These are phyloP conservation scores for Protonibea diacanthus DNA, from an alignment of 2,797 vertebrate species.

Conservation along the genomic window DNA sequence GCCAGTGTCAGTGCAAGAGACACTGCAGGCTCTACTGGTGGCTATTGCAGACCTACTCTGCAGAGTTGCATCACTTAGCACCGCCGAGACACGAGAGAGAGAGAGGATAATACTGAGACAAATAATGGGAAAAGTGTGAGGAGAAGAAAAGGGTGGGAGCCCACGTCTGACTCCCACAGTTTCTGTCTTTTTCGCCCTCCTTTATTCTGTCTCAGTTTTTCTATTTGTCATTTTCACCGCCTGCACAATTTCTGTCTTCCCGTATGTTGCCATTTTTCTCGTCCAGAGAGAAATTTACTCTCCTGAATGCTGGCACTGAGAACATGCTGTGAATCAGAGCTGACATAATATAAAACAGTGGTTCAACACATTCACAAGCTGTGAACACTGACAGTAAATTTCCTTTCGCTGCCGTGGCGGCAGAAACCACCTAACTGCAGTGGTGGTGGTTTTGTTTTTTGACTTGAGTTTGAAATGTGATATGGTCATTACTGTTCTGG, in stretches of 20 bases:
- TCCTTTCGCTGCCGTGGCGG: conserved; percentile 37
- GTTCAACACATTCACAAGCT: conserved; percentile 44
- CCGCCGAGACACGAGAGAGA: conserved; percentile 48
- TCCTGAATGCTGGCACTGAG: conserved; percentile 22
- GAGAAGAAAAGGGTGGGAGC: conserved; percentile 65
- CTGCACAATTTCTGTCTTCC: conserved; percentile 22
- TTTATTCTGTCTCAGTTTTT: conserved; percentile 21
- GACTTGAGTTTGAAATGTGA: conserved; percentile 45
- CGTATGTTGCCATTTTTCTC: conserved; percentile 19
- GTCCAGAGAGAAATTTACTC: conserved; percentile 37
- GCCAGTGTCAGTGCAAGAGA: conserved; percentile 67
- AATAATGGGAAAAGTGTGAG: conserved; percentile 69
- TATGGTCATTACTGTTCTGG: conserved; percentile 50
- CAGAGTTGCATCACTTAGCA: conserved; percentile 79
- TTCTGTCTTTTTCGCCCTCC: conserved; percentile 36
- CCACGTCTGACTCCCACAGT: conserved; percentile 58
- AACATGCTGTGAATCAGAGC: conserved; percentile 37
- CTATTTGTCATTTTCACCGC: conserved; percentile 29
- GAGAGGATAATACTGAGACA: conserved; percentile 44
- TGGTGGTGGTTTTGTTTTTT: conserved; percentile 51
- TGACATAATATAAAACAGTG: conserved; percentile 49
- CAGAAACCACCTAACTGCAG: conserved; percentile 31
- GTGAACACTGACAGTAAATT: conserved; percentile 56
- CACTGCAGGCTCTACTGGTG: conserved; percentile 64
- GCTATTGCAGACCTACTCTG: conserved; percentile 70